A percentile compares a stretch with the other conserved stretches of the same genome.
phyloP scores from a whole-genome alignment of 2,797 vertebrate species.

The Alouatta caraya region DNA sequence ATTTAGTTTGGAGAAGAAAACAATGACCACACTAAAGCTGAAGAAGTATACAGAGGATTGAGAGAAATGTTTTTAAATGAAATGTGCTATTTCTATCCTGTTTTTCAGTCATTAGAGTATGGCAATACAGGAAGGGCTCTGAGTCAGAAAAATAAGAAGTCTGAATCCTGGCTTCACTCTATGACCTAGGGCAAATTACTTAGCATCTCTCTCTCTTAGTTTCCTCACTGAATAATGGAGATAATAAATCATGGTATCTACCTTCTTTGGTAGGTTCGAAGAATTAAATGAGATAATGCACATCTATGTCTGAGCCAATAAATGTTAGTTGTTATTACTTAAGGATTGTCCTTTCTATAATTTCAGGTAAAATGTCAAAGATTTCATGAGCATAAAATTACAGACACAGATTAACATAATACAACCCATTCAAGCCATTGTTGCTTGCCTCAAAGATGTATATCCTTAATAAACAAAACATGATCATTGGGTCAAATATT shows the following conservation, averaged over 20 bases:
- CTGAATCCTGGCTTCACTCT: not conserved
- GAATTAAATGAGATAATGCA: not conserved
- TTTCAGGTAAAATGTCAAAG: constrained; percentile 28
- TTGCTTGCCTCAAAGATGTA: not conserved
- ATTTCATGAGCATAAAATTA: not conserved
- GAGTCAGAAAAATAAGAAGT: not conserved
- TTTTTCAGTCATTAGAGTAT: not conserved
- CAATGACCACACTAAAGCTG: not conserved
- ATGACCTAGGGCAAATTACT: not conserved
- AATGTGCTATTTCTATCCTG: not conserved
- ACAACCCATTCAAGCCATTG: not conserved
- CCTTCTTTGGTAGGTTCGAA: not conserved
- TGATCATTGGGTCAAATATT: constrained; percentile 17
- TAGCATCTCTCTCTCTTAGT: not conserved
- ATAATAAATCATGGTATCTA: not conserved
- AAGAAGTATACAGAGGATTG: not conserved
- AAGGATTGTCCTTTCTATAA: constrained; percentile 12
- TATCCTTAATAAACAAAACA: constrained; percentile 36
- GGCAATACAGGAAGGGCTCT: not conserved
- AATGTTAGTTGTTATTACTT: not conserved
- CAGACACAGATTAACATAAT: not conserved
- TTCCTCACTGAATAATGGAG: not conserved
- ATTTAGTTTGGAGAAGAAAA: not conserved
- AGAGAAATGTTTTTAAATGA: not conserved
- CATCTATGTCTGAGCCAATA: not conserved